Evolutionary conservation across 2,797 vertebrate genomes (phyloP).

Genomic region (Aselliscus stoliczkanus): DNA sequence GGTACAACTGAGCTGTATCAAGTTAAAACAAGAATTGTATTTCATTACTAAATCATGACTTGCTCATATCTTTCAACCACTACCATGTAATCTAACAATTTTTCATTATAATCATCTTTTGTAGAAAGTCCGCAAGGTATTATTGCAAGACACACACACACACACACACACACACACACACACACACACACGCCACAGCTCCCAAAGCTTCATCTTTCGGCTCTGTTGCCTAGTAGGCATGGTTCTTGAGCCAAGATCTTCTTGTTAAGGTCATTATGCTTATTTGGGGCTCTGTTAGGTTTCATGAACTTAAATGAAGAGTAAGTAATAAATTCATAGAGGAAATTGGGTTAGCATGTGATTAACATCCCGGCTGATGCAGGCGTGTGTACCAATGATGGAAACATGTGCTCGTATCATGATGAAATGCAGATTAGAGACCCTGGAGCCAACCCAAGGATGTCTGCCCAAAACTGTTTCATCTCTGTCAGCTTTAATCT

Average conservation of each 20-base stretch:
- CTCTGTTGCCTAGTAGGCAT: background rate
- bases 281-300: slow-evolving; percentile 71
- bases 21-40: slow-evolving; percentile 30
- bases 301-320: slow-evolving; percentile 83
- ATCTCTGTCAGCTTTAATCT: slow-evolving; percentile 86
- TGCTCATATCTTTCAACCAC: background rate
- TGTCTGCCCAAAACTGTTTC: slow-evolving; percentile 80
- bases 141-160: background rate
- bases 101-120: background rate
- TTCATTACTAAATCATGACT: slow-evolving; percentile 56
- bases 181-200: background rate
- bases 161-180: too few species aligned
- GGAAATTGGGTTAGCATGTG: slow-evolving; percentile 84
- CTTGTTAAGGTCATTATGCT: slow-evolving; percentile 59
- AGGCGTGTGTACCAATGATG: slow-evolving; percentile 81
- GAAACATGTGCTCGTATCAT: slow-evolving; percentile 84
- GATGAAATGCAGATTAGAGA: slow-evolving; percentile 85
- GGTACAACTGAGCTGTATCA: background rate
- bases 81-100: background rate
- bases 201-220: slow-evolving; percentile 34
- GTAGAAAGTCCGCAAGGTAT: background rate
- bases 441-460: slow-evolving; percentile 85
- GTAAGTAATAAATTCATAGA: slow-evolving; percentile 81
- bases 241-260: slow-evolving; percentile 35
- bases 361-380: slow-evolving; percentile 84